phyloP scores from a whole-genome alignment of 2,797 vertebrate species.

The Alfaro cultratus region DNA sequence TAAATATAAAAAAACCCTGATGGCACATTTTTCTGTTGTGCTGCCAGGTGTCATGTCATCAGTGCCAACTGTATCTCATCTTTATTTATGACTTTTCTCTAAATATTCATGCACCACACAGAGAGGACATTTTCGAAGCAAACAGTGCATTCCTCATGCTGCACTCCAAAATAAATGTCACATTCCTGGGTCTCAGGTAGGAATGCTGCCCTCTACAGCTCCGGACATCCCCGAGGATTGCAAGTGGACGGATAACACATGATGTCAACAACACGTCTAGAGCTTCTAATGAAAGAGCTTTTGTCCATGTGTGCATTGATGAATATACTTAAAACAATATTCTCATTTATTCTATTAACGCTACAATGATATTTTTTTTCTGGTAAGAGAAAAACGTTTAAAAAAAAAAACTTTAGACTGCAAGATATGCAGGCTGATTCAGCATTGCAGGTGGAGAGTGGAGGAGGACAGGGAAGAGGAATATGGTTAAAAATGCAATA shows the following conservation, averaged over 20 bases:
- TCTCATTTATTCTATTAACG: neutral
- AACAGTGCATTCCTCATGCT: conserved; percentile 69
- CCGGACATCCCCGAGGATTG: too few species aligned
- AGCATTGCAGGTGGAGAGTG: neutral
- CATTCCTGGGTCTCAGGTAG: conserved; percentile 73
- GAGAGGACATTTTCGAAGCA: conserved; percentile 63
- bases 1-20: neutral
- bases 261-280: conserved; percentile 6
- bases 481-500: neutral
- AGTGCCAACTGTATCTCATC: conserved; percentile 72
- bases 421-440: conserved; percentile 7
- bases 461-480: conserved; percentile 8
- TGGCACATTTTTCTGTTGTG: conserved; percentile 51
- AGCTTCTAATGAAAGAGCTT: neutral
- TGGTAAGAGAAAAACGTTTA: neutral
- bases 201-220: conserved; percentile 46
- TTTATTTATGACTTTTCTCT: conserved; percentile 74
- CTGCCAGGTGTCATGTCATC: conserved; percentile 61
- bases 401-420: conserved; percentile 6
- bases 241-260: neutral
- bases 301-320: neutral
- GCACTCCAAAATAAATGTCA: conserved; percentile 82
- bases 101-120: conserved; percentile 69
- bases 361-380: neutral
- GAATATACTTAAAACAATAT: neutral